phyloP scores from a whole-genome alignment of 2,113 vertebrate genomes.

The Sander lucioperca region DNA sequence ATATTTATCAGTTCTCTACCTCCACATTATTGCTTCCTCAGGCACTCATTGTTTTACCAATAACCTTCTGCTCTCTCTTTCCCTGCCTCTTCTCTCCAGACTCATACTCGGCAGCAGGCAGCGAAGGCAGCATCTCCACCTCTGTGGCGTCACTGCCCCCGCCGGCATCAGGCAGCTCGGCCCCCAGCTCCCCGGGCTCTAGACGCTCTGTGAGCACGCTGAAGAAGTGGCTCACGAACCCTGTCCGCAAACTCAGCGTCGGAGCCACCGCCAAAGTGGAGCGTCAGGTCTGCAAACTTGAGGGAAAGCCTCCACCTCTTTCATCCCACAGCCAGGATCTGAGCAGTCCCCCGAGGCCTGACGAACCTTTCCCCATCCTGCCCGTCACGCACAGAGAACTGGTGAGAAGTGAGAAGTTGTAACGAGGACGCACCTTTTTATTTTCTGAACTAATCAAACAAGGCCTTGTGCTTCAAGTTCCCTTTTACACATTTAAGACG shows the following conservation, averaged over 20 bases:
- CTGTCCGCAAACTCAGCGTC: conserved; percentile 87
- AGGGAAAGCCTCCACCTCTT: conserved; percentile 79
- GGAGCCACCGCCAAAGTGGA: conserved; percentile 82
- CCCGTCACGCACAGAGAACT: conserved; percentile 79
- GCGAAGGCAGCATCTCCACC: conserved; percentile 92
- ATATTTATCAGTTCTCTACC: conserved; percentile 15
- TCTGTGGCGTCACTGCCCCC: conserved; percentile 90
- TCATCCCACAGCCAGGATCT: conserved; percentile 80
- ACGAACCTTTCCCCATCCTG: conserved; percentile 74
- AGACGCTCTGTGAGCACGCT: conserved; percentile 88
- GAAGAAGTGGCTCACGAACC: conserved; percentile 91
- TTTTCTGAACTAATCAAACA: conserved; percentile 28
- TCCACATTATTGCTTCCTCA: background rate
- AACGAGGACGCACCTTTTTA: background rate
- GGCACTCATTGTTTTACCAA: background rate
- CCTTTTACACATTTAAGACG: background rate
- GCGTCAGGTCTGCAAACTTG: conserved; percentile 82
- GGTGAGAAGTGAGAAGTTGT: conserved; percentile 73
- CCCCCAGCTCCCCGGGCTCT: conserved; percentile 89
- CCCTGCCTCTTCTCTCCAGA: conserved; percentile 77
- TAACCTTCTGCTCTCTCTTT: conserved; percentile 27
- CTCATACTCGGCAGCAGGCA: conserved; percentile 91
- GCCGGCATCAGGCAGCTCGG: conserved; percentile 88
- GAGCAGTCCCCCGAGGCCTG: conserved; percentile 71
- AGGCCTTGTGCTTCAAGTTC: background rate